A percentile compares a stretch with the other conserved stretches of the same genome.
These are phyloP conservation scores for Trichopoda pennipes DNA, from an alignment of 2,888 invertebrate genomes.

Conservation along the genomic window DNA sequence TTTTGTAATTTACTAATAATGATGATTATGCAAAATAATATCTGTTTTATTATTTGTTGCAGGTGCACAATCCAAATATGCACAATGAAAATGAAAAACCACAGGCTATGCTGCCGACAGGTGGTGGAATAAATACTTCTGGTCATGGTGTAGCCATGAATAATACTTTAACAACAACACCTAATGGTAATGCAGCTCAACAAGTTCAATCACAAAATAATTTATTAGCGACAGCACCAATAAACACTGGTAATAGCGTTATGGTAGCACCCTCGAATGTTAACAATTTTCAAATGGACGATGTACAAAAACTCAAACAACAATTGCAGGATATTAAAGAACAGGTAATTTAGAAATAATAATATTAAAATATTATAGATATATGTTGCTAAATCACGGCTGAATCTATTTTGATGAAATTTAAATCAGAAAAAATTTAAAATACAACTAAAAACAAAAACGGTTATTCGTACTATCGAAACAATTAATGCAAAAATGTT, in stretches of 20 bases:
- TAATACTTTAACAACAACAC: conserved; percentile 76
- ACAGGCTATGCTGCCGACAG: conserved; percentile 69
- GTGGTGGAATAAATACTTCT: conserved; percentile 77
- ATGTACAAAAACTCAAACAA: conserved; percentile 95
- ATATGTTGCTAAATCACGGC: too few species aligned
- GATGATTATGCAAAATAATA: not conserved
- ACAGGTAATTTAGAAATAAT: conserved; percentile 84
- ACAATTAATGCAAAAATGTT: too few species aligned
- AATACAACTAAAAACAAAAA: too few species aligned
- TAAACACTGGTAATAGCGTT: conserved; percentile 67
- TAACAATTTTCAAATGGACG: conserved; percentile 86
- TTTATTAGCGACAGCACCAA: conserved; percentile 71
- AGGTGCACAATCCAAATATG: conserved; percentile 61
- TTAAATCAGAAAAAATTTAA: too few species aligned
- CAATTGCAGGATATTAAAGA: conserved; percentile 98
- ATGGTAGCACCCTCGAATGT: conserved; percentile 82
- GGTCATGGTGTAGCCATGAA: conserved; percentile 80
- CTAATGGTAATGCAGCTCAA: conserved; percentile 74
- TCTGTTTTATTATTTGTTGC: not conserved
- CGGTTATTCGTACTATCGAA: too few species aligned
- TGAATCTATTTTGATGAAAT: too few species aligned
- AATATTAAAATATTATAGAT: too few species aligned
- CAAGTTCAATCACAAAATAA: conserved; percentile 78
- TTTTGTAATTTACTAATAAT: not conserved
- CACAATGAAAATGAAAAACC: conserved; percentile 73